These are phyloP conservation scores for Caracal caracal DNA, from an alignment of 2,113 vertebrate species.

Conservation along the genomic window DNA sequence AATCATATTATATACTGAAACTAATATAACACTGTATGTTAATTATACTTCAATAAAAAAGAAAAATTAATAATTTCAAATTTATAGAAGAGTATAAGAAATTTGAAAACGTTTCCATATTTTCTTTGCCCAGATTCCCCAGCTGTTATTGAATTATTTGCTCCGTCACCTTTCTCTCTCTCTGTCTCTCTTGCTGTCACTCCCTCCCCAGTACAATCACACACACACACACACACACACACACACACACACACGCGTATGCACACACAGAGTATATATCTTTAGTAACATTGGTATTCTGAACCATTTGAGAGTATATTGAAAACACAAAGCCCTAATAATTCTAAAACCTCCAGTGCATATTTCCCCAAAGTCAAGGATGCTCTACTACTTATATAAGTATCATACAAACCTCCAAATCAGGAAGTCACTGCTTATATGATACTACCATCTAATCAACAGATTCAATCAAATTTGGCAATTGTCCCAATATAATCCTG, in stretches of 20 bases:
- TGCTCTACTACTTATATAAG: background rate
- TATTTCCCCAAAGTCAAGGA: background rate
- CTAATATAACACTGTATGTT: background rate
- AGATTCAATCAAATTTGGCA: background rate
- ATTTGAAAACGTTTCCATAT: background rate
- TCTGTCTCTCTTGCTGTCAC: background rate
- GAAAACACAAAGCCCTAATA: background rate
- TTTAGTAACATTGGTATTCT: background rate
- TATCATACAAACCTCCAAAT: background rate
- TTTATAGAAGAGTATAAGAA: background rate
- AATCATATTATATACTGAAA: background rate
- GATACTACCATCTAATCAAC: background rate
- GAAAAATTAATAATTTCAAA: background rate
- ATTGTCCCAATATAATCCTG: background rate
- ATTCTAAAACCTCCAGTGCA: background rate
- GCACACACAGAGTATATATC: background rate
- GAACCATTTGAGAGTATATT: background rate
- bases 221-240: background rate
- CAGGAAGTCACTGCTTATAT: background rate
- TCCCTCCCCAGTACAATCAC: background rate
- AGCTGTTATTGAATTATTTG: background rate
- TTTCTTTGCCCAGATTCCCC: background rate
- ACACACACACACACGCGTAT: too few relatives aligned
- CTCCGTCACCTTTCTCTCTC: background rate
- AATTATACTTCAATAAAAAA: background rate